phyloP scores from a whole-genome alignment of 1,140 invertebrate genomes.

The Apis dorsata region DNA sequence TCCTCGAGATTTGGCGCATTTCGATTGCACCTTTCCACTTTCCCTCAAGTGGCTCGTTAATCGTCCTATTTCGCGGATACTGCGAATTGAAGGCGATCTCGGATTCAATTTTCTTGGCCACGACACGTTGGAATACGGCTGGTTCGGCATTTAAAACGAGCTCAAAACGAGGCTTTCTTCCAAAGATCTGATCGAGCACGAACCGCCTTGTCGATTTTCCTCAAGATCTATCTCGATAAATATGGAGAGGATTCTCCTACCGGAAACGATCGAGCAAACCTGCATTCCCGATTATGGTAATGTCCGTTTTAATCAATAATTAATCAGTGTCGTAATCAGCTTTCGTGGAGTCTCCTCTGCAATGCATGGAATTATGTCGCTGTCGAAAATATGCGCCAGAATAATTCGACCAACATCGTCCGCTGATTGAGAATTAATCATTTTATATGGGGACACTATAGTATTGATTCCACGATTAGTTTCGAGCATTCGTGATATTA shows the following conservation, averaged over 20 bases:
- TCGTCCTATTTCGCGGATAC: neutral
- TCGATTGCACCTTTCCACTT: neutral
- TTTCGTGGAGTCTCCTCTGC: conserved; percentile 4
- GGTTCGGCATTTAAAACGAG: too few species aligned
- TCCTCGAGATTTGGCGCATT: neutral
- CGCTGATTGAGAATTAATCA: neutral
- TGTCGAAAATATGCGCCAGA: conserved; percentile 11
- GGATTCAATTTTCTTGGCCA: neutral
- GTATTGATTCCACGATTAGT: neutral
- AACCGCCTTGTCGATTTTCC: too few species aligned
- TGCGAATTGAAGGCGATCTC: neutral
- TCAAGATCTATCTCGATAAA: conserved; percentile 7
- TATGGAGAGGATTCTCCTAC: neutral
- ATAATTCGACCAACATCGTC: neutral
- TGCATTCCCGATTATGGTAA: conserved; percentile 19
- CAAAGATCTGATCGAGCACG: too few species aligned
- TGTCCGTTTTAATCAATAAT: conserved; percentile 25
- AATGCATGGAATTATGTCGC: conserved; percentile 15
- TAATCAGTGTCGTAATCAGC: conserved; percentile 28
- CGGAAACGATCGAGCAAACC: neutral
- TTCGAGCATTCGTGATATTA: neutral
- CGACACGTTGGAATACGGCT: too few species aligned
- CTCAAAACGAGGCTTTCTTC: too few species aligned
- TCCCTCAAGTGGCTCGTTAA: neutral
- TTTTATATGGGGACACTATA: neutral